These are phyloP conservation scores for Trididemnum miniatum DNA, from an alignment of 23 tunicate species.

Conservation along the genomic window DNA sequence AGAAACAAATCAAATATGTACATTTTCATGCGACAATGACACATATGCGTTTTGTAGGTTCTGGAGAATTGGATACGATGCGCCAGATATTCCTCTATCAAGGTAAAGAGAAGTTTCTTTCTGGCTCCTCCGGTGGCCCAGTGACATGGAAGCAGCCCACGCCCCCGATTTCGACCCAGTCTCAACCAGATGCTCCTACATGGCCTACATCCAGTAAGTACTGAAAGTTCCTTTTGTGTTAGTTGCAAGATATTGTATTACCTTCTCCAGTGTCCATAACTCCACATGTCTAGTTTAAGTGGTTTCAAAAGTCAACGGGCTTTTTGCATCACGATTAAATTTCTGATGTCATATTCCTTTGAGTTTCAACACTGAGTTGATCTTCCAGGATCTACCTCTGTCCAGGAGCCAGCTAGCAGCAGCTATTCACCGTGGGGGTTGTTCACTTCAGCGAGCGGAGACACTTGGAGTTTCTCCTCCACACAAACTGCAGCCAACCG, in stretches of 20 bases:
- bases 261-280: too few relatives aligned
- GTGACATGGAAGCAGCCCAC: conserved; percentile 79
- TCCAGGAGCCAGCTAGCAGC: conserved; percentile 46
- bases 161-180: conserved; percentile 27
- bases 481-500: conserved; percentile 25
- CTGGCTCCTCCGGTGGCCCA: conserved; percentile 63
- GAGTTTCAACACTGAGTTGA: background rate
- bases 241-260: too few relatives aligned
- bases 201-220: conserved; percentile 24
- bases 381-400: conserved; percentile 13
- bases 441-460: conserved; percentile 8
- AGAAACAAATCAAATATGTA: too few relatives aligned
- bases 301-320: too few relatives aligned
- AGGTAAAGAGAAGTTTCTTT: conserved; percentile 85
- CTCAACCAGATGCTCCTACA: background rate
- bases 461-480: conserved; percentile 31
- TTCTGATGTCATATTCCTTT: too few relatives aligned
- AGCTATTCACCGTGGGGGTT: conserved; percentile 62
- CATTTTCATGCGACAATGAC: too few relatives aligned
- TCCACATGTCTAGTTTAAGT: too few relatives aligned
- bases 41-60: conserved; percentile 48
- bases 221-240: too few relatives aligned
- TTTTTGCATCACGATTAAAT: too few relatives aligned
- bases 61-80: conserved; percentile 92
- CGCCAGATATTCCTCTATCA: conserved; percentile 82